Percentiles rank a stretch among this genome's conserved stretches.
Conservation (phyloP, 1,140 invertebrate genomes). For the Scaptomyza pallida region DNA sequence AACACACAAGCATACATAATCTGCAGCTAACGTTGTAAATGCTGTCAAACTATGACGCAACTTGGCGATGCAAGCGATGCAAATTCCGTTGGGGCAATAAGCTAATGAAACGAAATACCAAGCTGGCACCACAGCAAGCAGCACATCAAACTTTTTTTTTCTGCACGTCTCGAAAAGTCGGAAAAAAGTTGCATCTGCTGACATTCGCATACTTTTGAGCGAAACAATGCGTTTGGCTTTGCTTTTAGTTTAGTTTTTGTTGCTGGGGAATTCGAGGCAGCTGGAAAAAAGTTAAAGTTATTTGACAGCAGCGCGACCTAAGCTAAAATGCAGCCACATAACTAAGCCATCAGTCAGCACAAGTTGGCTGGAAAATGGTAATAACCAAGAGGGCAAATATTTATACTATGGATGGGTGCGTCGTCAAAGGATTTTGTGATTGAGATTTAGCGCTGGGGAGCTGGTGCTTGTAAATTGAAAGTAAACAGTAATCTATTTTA, state of each 20-base stretch:
- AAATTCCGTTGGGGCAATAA: constrained; percentile 66
- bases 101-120: constrained; percentile 65
- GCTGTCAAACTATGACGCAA: constrained; percentile 50
- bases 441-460: constrained; percentile 32
- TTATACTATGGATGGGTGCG: constrained; percentile 39
- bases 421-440: constrained; percentile 22
- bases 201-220: constrained; percentile 53
- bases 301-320: constrained; percentile 63
- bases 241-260: constrained; percentile 17
- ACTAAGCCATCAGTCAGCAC: constrained; percentile 39
- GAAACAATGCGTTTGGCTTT: constrained; percentile 58
- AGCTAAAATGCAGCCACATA: constrained; percentile 42
- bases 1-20: background rate
- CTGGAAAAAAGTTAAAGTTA: constrained; percentile 67
- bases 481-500: constrained; percentile 76
- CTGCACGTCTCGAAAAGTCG: constrained; percentile 4
- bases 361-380: constrained; percentile 50
- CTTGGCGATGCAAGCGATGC: constrained; percentile 41
- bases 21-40: background rate
- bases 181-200: constrained; percentile 32
- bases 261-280: constrained; percentile 35
- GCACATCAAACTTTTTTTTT: constrained; percentile 43
- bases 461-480: constrained; percentile 71
- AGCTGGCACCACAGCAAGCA: constrained; percentile 1
- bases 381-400: constrained; percentile 70